Percentiles rank a stretch among this genome's conserved stretches.
phyloP scores from a whole-genome alignment of 1,140 invertebrate genomes.

The Babylonia areolata region DNA sequence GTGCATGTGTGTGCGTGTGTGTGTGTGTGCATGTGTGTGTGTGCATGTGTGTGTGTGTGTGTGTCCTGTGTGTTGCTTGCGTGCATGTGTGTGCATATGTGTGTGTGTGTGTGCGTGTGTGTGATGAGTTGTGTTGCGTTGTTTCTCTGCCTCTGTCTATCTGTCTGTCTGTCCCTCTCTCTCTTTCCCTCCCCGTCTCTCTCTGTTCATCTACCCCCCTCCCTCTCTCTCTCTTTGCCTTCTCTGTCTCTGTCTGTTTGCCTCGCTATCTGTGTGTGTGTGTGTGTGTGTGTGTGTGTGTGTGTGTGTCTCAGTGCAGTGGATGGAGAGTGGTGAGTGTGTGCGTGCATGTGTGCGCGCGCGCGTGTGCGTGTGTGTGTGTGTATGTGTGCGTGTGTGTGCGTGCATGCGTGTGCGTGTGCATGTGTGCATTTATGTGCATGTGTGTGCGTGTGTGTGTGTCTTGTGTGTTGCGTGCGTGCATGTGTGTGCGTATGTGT shows the following conservation, averaged over 20 bases:
- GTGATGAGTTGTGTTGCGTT: no score
- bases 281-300: background rate
- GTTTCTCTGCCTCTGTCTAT: no score
- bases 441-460: background rate
- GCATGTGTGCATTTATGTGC: slow-evolving; percentile 15
- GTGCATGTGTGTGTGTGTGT: background rate
- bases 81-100: no score
- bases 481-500: background rate
- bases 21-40: background rate
- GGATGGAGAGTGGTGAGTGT: background rate
- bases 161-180: no score
- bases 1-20: background rate
- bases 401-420: background rate
- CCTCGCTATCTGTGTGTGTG: background rate
- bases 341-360: background rate
- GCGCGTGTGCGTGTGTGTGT: background rate
- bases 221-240: background rate
- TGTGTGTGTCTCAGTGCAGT: background rate
- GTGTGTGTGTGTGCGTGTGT: no score
- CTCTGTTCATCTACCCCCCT: no score
- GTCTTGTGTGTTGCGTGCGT: no score
- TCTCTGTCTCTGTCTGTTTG: background rate
- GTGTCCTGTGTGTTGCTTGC: no score
- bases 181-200: no score
- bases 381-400: background rate